A percentile compares a stretch with the other conserved stretches of the same genome.
phyloP scores from a whole-genome alignment of 2,797 vertebrate genomes.

The Telmatherina bonti region DNA sequence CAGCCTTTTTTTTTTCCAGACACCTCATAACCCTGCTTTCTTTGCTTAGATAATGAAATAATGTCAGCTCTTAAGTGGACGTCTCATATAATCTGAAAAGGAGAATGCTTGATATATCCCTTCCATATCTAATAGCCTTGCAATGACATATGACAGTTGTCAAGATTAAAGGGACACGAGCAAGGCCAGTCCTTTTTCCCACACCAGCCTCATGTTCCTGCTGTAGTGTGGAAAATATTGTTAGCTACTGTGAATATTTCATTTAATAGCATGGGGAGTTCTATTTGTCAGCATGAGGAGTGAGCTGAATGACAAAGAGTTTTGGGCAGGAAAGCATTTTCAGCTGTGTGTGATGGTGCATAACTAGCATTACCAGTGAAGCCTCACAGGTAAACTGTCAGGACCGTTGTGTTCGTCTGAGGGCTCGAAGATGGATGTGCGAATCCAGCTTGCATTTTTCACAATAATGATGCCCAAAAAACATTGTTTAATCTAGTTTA shows the following conservation, averaged over 20 bases:
- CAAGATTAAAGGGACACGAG: constrained; percentile 46
- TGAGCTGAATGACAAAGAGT: constrained; percentile 55
- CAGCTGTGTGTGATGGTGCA: constrained; percentile 46
- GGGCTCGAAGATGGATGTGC: constrained; percentile 6
- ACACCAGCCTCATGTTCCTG: constrained; percentile 31
- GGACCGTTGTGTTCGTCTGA: constrained; percentile 3
- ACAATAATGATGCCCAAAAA: constrained; percentile 6
- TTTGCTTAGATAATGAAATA: constrained; percentile 51
- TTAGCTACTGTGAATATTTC: constrained; percentile 45
- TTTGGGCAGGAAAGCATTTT: constrained; percentile 34
- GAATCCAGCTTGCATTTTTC: not conserved
- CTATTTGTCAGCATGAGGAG: constrained; percentile 36
- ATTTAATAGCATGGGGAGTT: constrained; percentile 43
- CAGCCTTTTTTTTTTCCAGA: constrained; percentile 33
- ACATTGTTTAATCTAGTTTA: constrained; percentile 5
- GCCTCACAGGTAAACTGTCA: constrained; percentile 16
- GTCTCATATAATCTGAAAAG: constrained; percentile 2
- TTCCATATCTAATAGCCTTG: constrained; percentile 47
- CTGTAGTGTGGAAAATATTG: constrained; percentile 45
- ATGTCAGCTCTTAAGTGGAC: constrained; percentile 16
- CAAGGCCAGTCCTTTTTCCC: constrained; percentile 32
- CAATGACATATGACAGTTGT: constrained; percentile 48
- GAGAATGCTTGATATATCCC: constrained; percentile 30
- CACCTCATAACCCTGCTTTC: constrained; percentile 33
- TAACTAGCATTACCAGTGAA: constrained; percentile 30